These are phyloP conservation scores for Drosophila birchii DNA, from an alignment of 2,888 invertebrate species.

Conservation along the genomic window DNA sequence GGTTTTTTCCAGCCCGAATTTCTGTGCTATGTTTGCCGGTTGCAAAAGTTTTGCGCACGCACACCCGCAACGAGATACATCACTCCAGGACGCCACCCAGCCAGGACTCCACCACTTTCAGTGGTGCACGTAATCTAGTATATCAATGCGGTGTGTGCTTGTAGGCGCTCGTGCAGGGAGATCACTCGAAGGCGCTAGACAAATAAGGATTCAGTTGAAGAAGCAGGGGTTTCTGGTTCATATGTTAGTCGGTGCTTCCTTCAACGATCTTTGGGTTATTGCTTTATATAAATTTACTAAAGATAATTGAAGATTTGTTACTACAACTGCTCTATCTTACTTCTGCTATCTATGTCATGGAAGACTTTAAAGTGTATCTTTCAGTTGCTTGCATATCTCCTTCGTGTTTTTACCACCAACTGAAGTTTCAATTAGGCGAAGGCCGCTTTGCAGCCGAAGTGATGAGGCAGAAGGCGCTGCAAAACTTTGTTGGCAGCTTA, in stretches of 20 bases:
- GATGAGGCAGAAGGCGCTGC: slow-evolving; percentile 37
- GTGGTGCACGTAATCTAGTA: slow-evolving; percentile 71
- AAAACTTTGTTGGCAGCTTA: slow-evolving; percentile 67
- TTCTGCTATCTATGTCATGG: no score
- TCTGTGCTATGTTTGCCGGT: slow-evolving; percentile 23
- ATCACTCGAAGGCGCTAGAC: slow-evolving; percentile 22
- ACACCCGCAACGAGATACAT: slow-evolving; percentile 40
- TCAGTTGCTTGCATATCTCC: no score
- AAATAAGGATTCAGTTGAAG: slow-evolving; percentile 30
- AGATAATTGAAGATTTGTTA: background rate
- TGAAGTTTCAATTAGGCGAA: slow-evolving; percentile 67
- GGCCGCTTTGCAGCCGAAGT: slow-evolving; percentile 42
- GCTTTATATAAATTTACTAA: background rate
- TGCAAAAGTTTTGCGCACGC: slow-evolving; percentile 65
- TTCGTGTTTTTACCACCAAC: slow-evolving; percentile 23
- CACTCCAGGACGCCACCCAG: slow-evolving; percentile 4
- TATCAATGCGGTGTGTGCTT: slow-evolving; percentile 63
- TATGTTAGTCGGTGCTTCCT: background rate
- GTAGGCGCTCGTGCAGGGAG: slow-evolving; percentile 69
- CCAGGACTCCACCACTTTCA: background rate
- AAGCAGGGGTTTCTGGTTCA: background rate
- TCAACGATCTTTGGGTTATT: background rate
- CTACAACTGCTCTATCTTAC: background rate
- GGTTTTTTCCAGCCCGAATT: slow-evolving; percentile 17
- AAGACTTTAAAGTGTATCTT: background rate